Conservation (phyloP, 2,113 vertebrate genomes). For the Telmatochromis sp. region DNA sequence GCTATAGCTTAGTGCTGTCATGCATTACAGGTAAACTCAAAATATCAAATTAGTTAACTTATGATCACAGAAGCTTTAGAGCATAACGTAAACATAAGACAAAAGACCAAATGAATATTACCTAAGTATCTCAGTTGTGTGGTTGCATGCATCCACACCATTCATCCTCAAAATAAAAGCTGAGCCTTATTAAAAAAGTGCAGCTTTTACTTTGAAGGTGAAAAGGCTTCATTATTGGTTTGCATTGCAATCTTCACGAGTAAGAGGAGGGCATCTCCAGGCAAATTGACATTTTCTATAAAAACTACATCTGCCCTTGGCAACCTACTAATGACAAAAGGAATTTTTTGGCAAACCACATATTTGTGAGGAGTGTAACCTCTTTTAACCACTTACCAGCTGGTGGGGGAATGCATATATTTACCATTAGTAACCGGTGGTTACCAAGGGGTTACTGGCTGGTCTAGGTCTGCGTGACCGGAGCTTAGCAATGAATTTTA, state of each 20-base stretch:
- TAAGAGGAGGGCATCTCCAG: neutral
- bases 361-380: neutral
- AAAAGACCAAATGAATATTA: too few relatives aligned
- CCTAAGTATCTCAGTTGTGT: too few relatives aligned
- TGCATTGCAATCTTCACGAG: neutral
- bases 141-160: neutral
- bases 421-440: neutral
- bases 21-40: too few relatives aligned
- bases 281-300: neutral
- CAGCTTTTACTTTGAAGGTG: neutral
- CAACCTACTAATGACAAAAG: neutral
- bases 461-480: neutral
- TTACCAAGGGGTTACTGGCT: neutral
- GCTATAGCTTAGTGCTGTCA: too few relatives aligned
- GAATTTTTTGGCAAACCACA: neutral
- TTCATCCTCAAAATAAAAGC: neutral
- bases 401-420: neutral
- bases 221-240: neutral
- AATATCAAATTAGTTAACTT: too few relatives aligned
- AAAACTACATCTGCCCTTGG: neutral
- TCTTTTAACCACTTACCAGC: neutral
- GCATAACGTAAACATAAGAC: too few relatives aligned
- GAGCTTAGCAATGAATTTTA: neutral
- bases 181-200: neutral
- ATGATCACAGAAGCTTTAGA: too few relatives aligned